Evolutionary conservation across 2,888 invertebrate genomes (phyloP), one percentile per base, ranked within the genome.

Genomic region (Lepidocyrtoides sp.): DNA sequence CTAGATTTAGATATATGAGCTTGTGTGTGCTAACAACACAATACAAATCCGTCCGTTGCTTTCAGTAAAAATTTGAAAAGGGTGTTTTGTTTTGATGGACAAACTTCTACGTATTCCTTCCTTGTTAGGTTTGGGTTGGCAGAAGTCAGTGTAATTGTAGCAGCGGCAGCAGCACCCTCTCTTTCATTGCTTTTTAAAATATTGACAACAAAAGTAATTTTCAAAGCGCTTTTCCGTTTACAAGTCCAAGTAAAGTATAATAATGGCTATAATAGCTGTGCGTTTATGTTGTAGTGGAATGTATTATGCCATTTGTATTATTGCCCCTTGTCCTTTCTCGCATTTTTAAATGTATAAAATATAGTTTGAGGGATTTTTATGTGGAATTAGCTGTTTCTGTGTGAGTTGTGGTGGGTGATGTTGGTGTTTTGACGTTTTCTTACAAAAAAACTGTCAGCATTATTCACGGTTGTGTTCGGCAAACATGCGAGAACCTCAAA

Each of bases 151-250:
- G 23, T 14, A 72, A 3, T 41, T 69, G 14, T 69, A 69, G 72
- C 85, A 85, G 23, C 23, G 54, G 7, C 57, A 83, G 14, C 84
- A 69, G 72, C 85, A 85, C 75, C 85, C 85, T 85, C 51, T 20
- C 85, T 36, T 54, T 54, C 8, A 29, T 51, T 26, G 8, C 23
- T 26, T 5, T 51, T 60, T 26, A 10, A 20, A 69, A 36, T 36
- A 12, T 23, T 82, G 26, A 60, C 41, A 26, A 63, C 41, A 60
- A 69, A 32, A 36, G n/a, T 4, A 41, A 69, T 10, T n/a, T 26
- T n/a, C 44, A 44, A 41, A 26, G 2, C 8, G 26, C 20, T 72
- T 54, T 85, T 75, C 29, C 23, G 4, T 66, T 72, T 57, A 51
- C 7, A 23, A 57, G 12, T 75, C 63, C 82, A 82, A 41, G n/a